A percentile compares a stretch with the other conserved stretches of the same genome.
These are phyloP conservation scores for Triops cancriformis DNA, from an alignment of 1,140 invertebrate species.

Conservation along the genomic window DNA sequence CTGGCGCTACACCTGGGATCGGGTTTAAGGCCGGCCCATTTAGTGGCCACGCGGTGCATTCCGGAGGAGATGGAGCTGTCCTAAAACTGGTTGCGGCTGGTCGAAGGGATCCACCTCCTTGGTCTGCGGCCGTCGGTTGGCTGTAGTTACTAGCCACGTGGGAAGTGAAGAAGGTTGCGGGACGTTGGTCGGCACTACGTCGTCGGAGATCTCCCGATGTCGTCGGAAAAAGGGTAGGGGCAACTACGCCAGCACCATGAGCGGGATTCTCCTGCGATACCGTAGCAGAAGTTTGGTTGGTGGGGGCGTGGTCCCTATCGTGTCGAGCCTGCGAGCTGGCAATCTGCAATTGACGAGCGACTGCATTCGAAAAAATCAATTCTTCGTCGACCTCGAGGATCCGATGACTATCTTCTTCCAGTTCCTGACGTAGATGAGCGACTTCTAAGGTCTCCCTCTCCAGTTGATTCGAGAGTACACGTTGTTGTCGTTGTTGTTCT, in stretches of 20 bases:
- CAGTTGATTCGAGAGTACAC: neutral
- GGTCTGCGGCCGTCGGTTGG: too few relatives aligned
- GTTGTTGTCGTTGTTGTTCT: neutral
- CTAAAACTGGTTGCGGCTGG: too few relatives aligned
- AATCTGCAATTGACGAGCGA: neutral
- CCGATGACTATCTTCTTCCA: neutral
- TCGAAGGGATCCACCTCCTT: neutral
- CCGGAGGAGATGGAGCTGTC: too few relatives aligned
- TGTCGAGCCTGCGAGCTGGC: neutral
- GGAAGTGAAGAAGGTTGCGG: neutral
- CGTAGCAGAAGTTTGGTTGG: neutral
- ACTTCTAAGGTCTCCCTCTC: neutral
- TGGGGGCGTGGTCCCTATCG: neutral
- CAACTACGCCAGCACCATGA: too few relatives aligned
- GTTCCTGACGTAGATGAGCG: neutral
- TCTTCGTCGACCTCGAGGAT: neutral
- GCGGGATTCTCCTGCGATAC: neutral
- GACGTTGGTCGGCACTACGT: neutral
- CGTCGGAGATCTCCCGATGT: neutral
- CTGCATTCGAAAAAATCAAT: neutral
- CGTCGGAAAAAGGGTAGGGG: neutral
- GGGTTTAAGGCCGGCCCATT: neutral
- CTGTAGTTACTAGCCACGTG: too few relatives aligned
- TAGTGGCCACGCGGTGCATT: neutral
- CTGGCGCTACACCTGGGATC: neutral